Base-by-base conservation (phyloP, 2,888 invertebrate genomes). In the Mellilla xanthometata region DNA sequence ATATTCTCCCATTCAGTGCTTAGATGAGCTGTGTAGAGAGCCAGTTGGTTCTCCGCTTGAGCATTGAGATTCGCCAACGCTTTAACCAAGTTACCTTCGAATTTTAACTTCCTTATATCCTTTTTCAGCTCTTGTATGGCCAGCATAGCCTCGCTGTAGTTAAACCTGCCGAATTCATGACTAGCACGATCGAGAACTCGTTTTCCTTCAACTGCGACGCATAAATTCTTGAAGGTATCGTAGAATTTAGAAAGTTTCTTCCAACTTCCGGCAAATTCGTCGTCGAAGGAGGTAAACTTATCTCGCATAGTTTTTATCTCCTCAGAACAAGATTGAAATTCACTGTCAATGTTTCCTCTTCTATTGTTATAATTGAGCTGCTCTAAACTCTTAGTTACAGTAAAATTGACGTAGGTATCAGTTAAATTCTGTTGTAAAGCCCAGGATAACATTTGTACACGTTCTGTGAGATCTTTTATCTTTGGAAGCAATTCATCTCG, bases 1-100 rank as follows among this genome's bases (percentile, higher is more conserved):
- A 88, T 76, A 22, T 83, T 81, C 42, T 88, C 85, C 88, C 87
- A 88, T 63, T 89, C 87, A 12, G 75, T 58, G 49, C 86, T 86
- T n/a, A 88, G 53, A 30, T 86, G 79, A 1, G 88, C 85, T 11
- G 69, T 68, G 43, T 82, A 88, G 7, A 88, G 55, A 0, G 86
- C 76, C 2, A 85, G 50, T 56, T 87, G 87, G 39, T 79, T 86
- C 52, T 88, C 84, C 23, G 79, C 72, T 46, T 85, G 81, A 5
- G 72, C 69, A 38, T 65, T 70, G 0, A 89, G 56, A 32, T 78
- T 81, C 0, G 49, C 41, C 11, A 88, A 46, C 1, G 83, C 86
- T 52, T 74, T 74, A 1, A 52, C 60, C 26, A 76, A 56, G 36
- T 79, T 81, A 1, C 76, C 80, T 33, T 81, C 83, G 28, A 84